phyloP scores from a whole-genome alignment of 2,888 invertebrate species.

The Vanessa cardui region DNA sequence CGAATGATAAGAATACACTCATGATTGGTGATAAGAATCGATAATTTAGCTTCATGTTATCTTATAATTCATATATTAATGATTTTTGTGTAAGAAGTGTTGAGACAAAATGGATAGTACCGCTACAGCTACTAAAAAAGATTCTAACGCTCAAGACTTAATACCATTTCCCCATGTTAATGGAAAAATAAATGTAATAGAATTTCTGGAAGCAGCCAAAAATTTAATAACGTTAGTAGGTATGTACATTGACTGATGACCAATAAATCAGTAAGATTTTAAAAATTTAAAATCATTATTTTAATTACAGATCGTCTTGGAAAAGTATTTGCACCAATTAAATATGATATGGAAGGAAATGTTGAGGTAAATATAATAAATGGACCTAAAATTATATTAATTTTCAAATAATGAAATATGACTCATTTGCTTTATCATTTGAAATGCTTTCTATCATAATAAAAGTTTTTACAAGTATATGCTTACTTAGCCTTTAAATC shows the following conservation, averaged over 20 bases:
- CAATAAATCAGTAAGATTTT: neutral
- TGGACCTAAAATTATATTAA: neutral
- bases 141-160: slow-evolving; percentile 52
- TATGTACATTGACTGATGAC: slow-evolving; percentile 59
- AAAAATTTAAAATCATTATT: slow-evolving; percentile 11
- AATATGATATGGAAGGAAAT: slow-evolving; percentile 90
- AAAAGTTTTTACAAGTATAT: neutral
- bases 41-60: slow-evolving; percentile 28
- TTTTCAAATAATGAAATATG: neutral
- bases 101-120: slow-evolving; percentile 56
- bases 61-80: slow-evolving; percentile 20
- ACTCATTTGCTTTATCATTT: neutral
- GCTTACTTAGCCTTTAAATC: neutral
- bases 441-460: too few relatives aligned
- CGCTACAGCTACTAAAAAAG: slow-evolving; percentile 45
- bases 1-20: slow-evolving; percentile 33
- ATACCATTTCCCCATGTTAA: slow-evolving; percentile 80
- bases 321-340: slow-evolving; percentile 87
- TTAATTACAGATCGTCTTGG: slow-evolving; percentile 87
- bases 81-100: slow-evolving; percentile 23
- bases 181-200: slow-evolving; percentile 82
- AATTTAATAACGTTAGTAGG: slow-evolving; percentile 86
- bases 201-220: slow-evolving; percentile 84
- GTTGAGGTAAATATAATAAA: slow-evolving; percentile 83
- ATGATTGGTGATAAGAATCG: slow-evolving; percentile 28